Base-by-base conservation (phyloP, 2,797 vertebrate genomes). In the Aratinga solstitialis region DNA sequence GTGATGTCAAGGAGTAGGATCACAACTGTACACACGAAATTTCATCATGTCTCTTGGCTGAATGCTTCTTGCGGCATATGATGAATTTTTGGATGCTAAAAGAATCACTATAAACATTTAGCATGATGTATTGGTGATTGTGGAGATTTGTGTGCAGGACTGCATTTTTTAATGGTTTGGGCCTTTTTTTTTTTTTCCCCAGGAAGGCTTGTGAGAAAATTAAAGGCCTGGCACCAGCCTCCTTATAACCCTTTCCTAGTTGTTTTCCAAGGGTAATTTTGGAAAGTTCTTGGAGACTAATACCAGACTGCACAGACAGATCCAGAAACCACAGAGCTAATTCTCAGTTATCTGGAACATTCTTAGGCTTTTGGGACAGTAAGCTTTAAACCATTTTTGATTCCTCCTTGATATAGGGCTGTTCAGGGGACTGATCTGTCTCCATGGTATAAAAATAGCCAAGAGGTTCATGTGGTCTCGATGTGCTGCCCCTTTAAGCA, bases 11-110 rank as follows among this genome's bases (percentile, higher is more conserved):
- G 73, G 71, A 95, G 73, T 62, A 54, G 59, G 45, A 80, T 45
- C 11, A 18, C 84, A 93, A 91, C 20, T 42, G 18, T 63, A 74
- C 50, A 90, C 1, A 4, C 1, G 0, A 69, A 87, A 45, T 40
- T 93, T 96, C 76, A 89, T 79, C 50, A 14, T n/a, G 78, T 87
- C 26, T 17, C n/a, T 90, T 86, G 74, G 61, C 91, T 91, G 34
- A 77, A 61, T 7, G 36, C 16, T 71, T 18, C 45, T 73, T 58
- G 32, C 51, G 78, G 86, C 1, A 0, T 18, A 68, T 36, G 27
- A 56, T 51, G 47, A 63, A 78, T 94, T 95, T 90, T 78, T 67
- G 20, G 30, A 72, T 85, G 47, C 34, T 77, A 65, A 84, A 74
- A 5, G 6, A 89, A 71, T 73, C 29, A 8, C 30, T 74, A 26